Evolutionary conservation across 2,797 vertebrate genomes (phyloP), one percentile per base, ranked within the genome.

Genomic region (Brachymystax lenok): DNA sequence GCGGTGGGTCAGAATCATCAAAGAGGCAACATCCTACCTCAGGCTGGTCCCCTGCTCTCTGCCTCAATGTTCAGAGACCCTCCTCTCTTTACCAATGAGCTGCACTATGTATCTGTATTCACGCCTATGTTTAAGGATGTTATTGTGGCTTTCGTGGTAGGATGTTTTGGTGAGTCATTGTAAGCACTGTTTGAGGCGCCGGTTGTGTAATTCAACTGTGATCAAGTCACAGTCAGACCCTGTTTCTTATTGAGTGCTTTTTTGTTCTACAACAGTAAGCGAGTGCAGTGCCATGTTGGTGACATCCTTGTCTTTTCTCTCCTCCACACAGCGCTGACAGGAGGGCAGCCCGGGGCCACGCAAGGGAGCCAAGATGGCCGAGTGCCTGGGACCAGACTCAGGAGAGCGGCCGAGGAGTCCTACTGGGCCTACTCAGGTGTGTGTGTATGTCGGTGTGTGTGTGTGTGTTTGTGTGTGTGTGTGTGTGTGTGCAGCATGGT

Each of bases 361-460:
- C 92, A 95, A 46, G 92, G 92, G 73, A 93, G 78, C 89, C 89
- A 93, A 74, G 93, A 93, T 86, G 90, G 93, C 84, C 91, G 92
- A 78, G 88, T 88, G 0, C 89, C 91, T 51, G 82, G 82, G 68
- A 85, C 84, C 75, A 94, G 97, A 73, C 92, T 93, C 82, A 92
- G 96, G 69, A 97, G 97, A 90, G 96, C 94, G 46, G 93, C 96
- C 0, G 96, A 95, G 73, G 96, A 98, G 88, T 94, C 95, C 21
- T 99, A 98, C 91, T 99, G 97, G 97, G 97, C 97, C 0, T 99
- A 99, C 88, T 97, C 97, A 64, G 97, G 97, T 97, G 87, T 88
- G 91, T 46, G 40, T 12, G 40, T 46, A 10, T 46, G 40, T 46
- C 3, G 4, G 40, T 46, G 8, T 46, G 40, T 12, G 5, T 33